A percentile compares a stretch with the other conserved stretches of the same genome.
These are phyloP conservation scores for Tylochromis polylepis DNA, from an alignment of 2,113 vertebrate species.

Conservation along the genomic window DNA sequence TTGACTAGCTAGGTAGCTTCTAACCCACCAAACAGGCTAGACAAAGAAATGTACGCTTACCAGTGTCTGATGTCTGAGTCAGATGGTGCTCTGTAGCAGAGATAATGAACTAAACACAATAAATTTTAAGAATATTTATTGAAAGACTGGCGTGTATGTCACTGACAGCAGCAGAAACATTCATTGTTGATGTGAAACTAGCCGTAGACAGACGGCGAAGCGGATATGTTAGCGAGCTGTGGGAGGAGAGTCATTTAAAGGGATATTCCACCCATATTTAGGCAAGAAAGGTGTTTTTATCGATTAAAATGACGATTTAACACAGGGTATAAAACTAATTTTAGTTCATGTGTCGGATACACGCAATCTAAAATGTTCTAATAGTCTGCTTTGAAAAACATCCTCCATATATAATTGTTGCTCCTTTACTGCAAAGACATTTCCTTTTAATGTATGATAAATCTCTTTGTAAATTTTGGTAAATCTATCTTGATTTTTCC, in stretches of 20 bases:
- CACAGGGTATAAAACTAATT: not conserved
- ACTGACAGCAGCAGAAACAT: conserved; percentile 4
- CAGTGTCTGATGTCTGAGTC: not conserved
- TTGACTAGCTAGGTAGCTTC: conserved; percentile 8
- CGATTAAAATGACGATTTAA: not conserved
- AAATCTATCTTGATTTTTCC: not conserved
- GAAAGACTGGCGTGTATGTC: not conserved
- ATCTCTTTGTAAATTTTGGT: not conserved
- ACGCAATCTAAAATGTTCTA: not conserved
- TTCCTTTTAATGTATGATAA: not conserved
- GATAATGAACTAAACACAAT: not conserved
- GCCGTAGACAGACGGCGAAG: conserved; percentile 33
- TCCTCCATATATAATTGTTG: not conserved
- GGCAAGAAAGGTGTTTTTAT: not conserved
- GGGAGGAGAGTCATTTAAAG: conserved; percentile 64
- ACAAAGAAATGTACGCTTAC: conserved; percentile 28
- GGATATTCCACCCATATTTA: not conserved
- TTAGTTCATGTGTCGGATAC: not conserved
- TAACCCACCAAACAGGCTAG: conserved; percentile 2
- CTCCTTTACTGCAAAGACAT: not conserved
- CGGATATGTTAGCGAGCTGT: conserved; percentile 9
- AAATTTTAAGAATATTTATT: not conserved
- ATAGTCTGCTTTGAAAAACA: not conserved
- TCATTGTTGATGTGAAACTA: conserved; percentile 69
- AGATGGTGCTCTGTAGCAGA: not conserved